Percentiles rank a stretch among this genome's conserved stretches.
These are phyloP conservation scores for Poeciliopsis gracilis DNA, from an alignment of 2,797 vertebrate species.

Conservation along the genomic window DNA sequence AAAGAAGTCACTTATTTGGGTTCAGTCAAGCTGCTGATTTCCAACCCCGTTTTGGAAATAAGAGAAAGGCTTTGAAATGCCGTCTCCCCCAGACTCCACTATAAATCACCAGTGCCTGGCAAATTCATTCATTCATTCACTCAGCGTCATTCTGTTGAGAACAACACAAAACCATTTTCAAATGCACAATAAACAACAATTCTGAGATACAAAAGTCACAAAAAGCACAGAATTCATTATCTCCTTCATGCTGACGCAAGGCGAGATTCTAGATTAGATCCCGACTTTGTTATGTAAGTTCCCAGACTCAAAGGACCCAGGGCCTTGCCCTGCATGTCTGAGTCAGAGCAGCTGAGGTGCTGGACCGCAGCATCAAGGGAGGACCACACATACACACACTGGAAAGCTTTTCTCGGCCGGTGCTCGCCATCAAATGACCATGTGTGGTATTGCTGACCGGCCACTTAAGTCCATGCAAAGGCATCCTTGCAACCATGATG, in stretches of 20 bases:
- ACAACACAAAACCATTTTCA: conserved; percentile 64
- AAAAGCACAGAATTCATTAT: conserved; percentile 49
- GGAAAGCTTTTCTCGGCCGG: conserved; percentile 56
- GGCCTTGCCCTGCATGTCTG: conserved; percentile 50
- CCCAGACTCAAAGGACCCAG: conserved; percentile 46
- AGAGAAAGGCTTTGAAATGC: conserved; percentile 90
- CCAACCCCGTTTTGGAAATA: conserved; percentile 83
- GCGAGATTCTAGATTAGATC: conserved; percentile 54
- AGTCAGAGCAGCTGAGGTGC: conserved; percentile 71
- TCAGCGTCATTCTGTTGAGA: conserved; percentile 56
- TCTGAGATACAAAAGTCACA: conserved; percentile 50
- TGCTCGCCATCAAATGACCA: conserved; percentile 73
- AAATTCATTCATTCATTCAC: conserved; percentile 70
- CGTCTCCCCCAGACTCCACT: conserved; percentile 76
- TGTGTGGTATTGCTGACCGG: conserved; percentile 63
- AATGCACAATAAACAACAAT: conserved; percentile 46
- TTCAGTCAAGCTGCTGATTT: conserved; percentile 97
- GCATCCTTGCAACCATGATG: conserved; percentile 21
- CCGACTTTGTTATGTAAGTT: conserved; percentile 66
- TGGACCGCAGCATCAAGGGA: conserved; percentile 64
- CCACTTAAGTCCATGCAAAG: conserved; percentile 28
- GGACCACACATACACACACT: conserved; percentile 72
- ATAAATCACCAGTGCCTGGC: conserved; percentile 84
- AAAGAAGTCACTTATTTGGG: conserved; percentile 99
- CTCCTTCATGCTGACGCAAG: conserved; percentile 48